These are phyloP conservation scores for Galaxea fascicularis DNA, from an alignment of 92 coral and sea anemone genomes.

Conservation along the genomic window DNA sequence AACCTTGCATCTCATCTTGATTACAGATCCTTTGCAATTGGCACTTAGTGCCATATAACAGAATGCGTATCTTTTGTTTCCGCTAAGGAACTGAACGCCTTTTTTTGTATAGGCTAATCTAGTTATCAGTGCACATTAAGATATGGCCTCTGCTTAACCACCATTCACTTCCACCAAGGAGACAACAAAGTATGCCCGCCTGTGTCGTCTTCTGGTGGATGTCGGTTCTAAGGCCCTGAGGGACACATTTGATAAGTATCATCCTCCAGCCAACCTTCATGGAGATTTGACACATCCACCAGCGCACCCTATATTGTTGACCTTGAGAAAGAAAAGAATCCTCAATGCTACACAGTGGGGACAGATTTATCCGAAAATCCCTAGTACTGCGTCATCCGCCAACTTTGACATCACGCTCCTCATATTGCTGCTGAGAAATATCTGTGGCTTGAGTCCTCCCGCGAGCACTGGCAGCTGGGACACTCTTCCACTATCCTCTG, in stretches of 20 bases:
- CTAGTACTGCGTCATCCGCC: neutral
- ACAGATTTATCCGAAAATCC: slow-evolving; percentile 40
- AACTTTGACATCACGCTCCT: slow-evolving; percentile 28
- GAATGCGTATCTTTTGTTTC: too few species aligned
- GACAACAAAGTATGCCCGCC: neutral
- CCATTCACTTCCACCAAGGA: neutral
- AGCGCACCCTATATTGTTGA: neutral
- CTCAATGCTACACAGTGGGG: slow-evolving; percentile 23
- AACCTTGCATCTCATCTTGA: too few species aligned
- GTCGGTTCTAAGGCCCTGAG: slow-evolving; percentile 39
- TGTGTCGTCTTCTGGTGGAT: neutral
- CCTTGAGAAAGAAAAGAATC: slow-evolving; percentile 10
- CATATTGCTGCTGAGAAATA: neutral
- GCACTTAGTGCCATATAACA: neutral
- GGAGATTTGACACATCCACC: neutral
- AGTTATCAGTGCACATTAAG: neutral
- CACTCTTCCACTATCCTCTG: slow-evolving; percentile 31
- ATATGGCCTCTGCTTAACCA: neutral
- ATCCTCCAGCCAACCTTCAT: slow-evolving; percentile 11
- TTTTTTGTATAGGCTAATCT: neutral
- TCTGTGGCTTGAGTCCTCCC: neutral
- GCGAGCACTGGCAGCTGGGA: slow-evolving; percentile 54
- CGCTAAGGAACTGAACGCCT: neutral
- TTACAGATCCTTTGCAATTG: too few species aligned
- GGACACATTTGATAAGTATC: slow-evolving; percentile 25